Evolutionary conservation across 2,113 vertebrate genomes (phyloP), one percentile per base, ranked within the genome.

Genomic region (Mohoua ochrocephala): DNA sequence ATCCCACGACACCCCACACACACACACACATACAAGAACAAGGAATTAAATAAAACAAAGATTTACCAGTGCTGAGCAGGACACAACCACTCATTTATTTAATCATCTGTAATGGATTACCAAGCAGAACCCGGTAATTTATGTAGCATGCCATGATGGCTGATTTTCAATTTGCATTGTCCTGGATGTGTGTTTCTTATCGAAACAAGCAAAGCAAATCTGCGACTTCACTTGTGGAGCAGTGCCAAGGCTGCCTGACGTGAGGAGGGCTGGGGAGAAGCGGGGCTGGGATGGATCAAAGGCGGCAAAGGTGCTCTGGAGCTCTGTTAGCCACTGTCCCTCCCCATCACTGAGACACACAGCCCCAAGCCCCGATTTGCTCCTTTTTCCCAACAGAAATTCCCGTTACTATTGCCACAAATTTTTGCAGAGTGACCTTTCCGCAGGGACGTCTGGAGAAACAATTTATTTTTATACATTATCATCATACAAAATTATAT

Each of bases 21-120:
- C 24, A 8, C 13, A 31, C 15, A 59, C 0, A 24, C 12, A 70
- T 8, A 16, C 53, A 77, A 11, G 81, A 80, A 45, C 3, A 47
- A 37, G 71, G 61, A 87, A 71, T 88, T 59, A 88, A 87, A 90
- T 44, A 89, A 91, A 97, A 54, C 31, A 80, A 78, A 85, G 60
- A 82, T 77, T 59, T 69, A 65, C 44, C 33, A 60, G 73, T 0
- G 1, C 53, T 52, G 73, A 70, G 68, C 60, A 86, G 71, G 78
- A 54, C 76, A 12, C 67, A 90, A 45, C 31, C 71, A 64, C 71
- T 83, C 47, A 56, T 90, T 93, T 76, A 92, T 70, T 94, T 84
- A 91, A 88, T 93, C 3, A 7, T 42, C 68, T 93, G 67, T 84
- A 74, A 63, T 61, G 84, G 45, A 88, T 81, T 86, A 79, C 61